These are phyloP conservation scores for Chymomyza costata DNA, from an alignment of 1,140 invertebrate genomes.

Conservation along the genomic window DNA sequence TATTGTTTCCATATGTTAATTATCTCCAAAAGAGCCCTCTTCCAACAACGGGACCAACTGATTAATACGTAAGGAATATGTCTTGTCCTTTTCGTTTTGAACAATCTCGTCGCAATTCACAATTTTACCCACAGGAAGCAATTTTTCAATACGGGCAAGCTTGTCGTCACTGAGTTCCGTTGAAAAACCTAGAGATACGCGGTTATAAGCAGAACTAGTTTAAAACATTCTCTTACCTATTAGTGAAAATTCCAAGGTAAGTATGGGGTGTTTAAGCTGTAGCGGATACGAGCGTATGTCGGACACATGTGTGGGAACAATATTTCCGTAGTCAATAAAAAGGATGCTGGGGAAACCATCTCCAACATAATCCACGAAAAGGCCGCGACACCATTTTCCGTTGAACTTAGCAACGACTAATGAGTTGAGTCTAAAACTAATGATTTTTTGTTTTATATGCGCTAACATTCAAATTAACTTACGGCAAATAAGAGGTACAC, in stretches of 20 bases:
- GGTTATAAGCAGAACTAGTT: not conserved
- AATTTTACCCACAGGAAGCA: conserved; percentile 27
- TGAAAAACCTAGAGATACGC: not conserved
- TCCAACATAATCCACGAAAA: conserved; percentile 60
- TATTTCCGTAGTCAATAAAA: conserved; percentile 69
- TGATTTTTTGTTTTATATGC: no score
- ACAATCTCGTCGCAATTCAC: conserved; percentile 39
- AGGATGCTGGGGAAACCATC: conserved; percentile 66
- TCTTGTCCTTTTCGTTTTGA: conserved; percentile 16
- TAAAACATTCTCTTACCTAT: conserved; percentile 25
- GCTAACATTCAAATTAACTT: no score
- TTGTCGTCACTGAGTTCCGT: conserved; percentile 8
- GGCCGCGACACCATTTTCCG: conserved; percentile 60
- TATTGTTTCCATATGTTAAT: no score
- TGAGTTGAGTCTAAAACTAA: not conserved
- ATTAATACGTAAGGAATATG: conserved; percentile 32
- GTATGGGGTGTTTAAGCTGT: conserved; percentile 51
- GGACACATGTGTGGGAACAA: conserved; percentile 34
- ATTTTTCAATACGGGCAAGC: conserved; percentile 27
- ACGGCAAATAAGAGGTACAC: conserved; percentile 37
- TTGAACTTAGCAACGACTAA: conserved; percentile 48
- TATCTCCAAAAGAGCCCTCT: no score
- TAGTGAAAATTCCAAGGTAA: conserved; percentile 49
- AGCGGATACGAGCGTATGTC: conserved; percentile 57
- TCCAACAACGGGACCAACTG: no score